Percentiles rank a stretch among this genome's conserved stretches.
Evolutionary conservation across 2,888 invertebrate genomes (phyloP).

Genomic region (Troglohyphantes excavatus): DNA sequence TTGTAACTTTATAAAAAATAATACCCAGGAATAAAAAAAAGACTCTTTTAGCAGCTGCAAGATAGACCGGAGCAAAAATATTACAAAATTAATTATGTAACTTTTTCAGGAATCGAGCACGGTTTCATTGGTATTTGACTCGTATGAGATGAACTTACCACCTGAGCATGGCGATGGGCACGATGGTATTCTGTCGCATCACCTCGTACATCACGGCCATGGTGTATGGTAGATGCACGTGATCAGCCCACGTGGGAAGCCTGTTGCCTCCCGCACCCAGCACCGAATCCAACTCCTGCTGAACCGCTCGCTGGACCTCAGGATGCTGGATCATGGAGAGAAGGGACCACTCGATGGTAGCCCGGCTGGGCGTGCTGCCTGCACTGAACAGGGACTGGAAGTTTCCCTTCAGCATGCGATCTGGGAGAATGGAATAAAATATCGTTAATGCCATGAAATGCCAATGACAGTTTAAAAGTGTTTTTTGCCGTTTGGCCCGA

Average conservation of each 20-base stretch:
- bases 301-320: slow-evolving; percentile 85
- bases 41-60: too few relatives aligned
- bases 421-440: too few relatives aligned
- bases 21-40: too few relatives aligned
- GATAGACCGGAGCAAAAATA: too few relatives aligned
- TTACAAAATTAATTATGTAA: too few relatives aligned
- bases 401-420: slow-evolving; percentile 77
- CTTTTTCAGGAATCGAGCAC: too few relatives aligned
- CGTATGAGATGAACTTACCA: slow-evolving; percentile 77
- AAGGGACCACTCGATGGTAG: slow-evolving; percentile 82
- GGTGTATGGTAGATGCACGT: slow-evolving; percentile 89
- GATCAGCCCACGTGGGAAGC: slow-evolving; percentile 85
- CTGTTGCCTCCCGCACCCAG: slow-evolving; percentile 84
- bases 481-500: too few relatives aligned
- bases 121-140: too few relatives aligned
- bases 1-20: too few relatives aligned
- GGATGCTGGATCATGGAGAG: slow-evolving; percentile 86
- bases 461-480: too few relatives aligned
- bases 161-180: slow-evolving; percentile 78
- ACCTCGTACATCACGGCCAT: slow-evolving; percentile 90
- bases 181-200: slow-evolving; percentile 87
- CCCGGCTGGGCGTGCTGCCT: slow-evolving; percentile 78
- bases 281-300: slow-evolving; percentile 86
- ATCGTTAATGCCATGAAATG: too few relatives aligned
- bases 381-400: slow-evolving; percentile 78